These are phyloP conservation scores for Cybosia mesomella DNA, from an alignment of 2,888 invertebrate genomes.

Conservation along the genomic window DNA sequence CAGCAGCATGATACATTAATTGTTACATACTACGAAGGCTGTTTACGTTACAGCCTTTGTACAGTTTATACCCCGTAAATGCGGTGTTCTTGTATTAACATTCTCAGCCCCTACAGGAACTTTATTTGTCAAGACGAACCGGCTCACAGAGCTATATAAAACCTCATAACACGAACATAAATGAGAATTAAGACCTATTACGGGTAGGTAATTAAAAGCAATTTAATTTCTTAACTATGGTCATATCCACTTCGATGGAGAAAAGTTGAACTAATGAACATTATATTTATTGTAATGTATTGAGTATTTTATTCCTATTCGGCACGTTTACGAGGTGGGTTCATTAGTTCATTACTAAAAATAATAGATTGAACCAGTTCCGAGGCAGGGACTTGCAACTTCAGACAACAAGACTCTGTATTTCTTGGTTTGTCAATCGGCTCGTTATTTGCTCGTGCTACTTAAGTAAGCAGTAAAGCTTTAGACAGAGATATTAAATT, in stretches of 20 bases:
- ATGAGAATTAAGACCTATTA: constrained; percentile 36
- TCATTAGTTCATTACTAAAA: constrained; percentile 63
- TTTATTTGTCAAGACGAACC: background rate
- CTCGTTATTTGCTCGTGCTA: constrained; percentile 2
- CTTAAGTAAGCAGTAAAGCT: too few species aligned
- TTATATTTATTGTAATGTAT: constrained; percentile 35
- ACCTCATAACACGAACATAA: constrained; percentile 14
- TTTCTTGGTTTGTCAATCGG: background rate
- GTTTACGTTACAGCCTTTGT: background rate
- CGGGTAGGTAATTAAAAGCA: constrained; percentile 36
- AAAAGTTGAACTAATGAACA: constrained; percentile 46
- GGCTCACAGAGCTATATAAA: constrained; percentile 4
- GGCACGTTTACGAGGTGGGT: constrained; percentile 39
- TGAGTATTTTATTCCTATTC: constrained; percentile 39
- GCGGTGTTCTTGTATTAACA: background rate
- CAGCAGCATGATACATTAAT: too few species aligned
- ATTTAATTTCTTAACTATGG: constrained; percentile 38
- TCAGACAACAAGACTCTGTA: background rate
- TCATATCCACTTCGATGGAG: constrained; percentile 37
- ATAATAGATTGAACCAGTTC: constrained; percentile 33
- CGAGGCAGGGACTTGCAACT: background rate
- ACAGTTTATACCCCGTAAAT: background rate
- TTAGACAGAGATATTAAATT: too few species aligned
- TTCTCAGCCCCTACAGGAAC: background rate
- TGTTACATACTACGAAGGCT: too few species aligned